phyloP scores from a whole-genome alignment of 2,888 invertebrate genomes.

The Drosophila meridionalis region DNA sequence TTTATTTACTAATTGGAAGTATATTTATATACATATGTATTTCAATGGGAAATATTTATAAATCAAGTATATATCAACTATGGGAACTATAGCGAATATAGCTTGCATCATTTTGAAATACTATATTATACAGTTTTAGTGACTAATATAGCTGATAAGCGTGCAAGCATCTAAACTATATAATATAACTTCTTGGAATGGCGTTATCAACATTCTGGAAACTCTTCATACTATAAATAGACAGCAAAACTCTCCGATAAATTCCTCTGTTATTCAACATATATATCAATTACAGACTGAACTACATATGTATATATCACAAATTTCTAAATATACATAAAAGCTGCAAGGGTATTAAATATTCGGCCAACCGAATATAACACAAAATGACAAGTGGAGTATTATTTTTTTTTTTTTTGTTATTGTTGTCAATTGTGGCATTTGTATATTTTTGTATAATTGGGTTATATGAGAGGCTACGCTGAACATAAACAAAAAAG shows the following conservation, averaged over 20 bases:
- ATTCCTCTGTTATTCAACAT: neutral
- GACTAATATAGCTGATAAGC: neutral
- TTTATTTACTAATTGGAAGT: neutral
- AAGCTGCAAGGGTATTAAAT: slow-evolving; percentile 2
- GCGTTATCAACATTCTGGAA: neutral
- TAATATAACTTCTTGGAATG: neutral
- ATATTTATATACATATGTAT: neutral
- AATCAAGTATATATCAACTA: neutral
- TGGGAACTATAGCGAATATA: neutral
- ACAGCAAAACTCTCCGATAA: neutral
- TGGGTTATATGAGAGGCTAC: slow-evolving; percentile 50
- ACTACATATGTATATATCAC: neutral
- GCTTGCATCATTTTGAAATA: neutral
- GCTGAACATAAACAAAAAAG: slow-evolving; percentile 47
- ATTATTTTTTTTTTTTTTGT: slow-evolving; percentile 5
- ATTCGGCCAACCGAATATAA: neutral
- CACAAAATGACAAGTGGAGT: neutral
- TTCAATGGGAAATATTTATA: neutral
- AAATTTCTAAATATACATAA: neutral
- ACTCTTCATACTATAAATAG: neutral
- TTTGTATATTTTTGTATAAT: slow-evolving; percentile 43
- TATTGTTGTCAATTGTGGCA: slow-evolving; percentile 25
- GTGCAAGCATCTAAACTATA: neutral
- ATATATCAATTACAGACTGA: neutral
- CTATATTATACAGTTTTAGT: neutral